Percentiles rank a stretch among this genome's conserved stretches.
These are phyloP conservation scores for Anticlea derivata DNA, from an alignment of 2,888 invertebrate species.

Conservation along the genomic window DNA sequence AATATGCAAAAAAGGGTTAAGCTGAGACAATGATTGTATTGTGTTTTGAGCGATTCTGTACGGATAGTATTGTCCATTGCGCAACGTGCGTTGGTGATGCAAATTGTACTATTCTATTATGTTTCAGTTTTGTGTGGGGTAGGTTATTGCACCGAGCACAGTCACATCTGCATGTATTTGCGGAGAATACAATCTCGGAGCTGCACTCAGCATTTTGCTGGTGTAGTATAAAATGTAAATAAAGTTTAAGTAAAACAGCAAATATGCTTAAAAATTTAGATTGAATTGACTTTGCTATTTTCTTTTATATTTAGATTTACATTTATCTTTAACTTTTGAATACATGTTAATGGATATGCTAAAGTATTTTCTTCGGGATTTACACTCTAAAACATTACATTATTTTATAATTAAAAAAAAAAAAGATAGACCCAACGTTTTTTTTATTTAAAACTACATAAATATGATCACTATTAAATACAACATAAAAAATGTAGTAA, in stretches of 20 bases:
- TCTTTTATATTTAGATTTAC: not conserved
- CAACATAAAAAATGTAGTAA: too few relatives aligned
- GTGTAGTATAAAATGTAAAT: slow-evolving; percentile 4
- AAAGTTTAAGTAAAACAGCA: not conserved
- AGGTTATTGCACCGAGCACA: slow-evolving; percentile 27
- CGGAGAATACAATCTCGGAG: slow-evolving; percentile 24
- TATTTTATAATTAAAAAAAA: too few relatives aligned
- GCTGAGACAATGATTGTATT: slow-evolving; percentile 53
- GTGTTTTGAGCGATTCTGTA: slow-evolving; percentile 44
- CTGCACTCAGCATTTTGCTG: slow-evolving; percentile 2
- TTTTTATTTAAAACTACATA: too few relatives aligned
- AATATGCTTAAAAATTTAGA: too few relatives aligned
- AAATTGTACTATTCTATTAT: slow-evolving; percentile 46
- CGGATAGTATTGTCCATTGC: slow-evolving; percentile 51
- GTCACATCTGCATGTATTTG: slow-evolving; percentile 34
- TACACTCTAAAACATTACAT: too few relatives aligned
- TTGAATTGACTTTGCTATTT: not conserved
- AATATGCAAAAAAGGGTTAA: slow-evolving; percentile 79
- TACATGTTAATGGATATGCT: too few relatives aligned
- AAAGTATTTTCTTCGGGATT: too few relatives aligned
- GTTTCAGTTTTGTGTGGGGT: slow-evolving; percentile 30
- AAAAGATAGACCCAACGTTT: too few relatives aligned
- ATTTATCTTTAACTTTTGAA: too few relatives aligned
- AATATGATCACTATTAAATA: too few relatives aligned
- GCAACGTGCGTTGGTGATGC: slow-evolving; percentile 47